Conservation (phyloP, 2,797 vertebrate genomes). For the Trichosurus vulpecula region DNA sequence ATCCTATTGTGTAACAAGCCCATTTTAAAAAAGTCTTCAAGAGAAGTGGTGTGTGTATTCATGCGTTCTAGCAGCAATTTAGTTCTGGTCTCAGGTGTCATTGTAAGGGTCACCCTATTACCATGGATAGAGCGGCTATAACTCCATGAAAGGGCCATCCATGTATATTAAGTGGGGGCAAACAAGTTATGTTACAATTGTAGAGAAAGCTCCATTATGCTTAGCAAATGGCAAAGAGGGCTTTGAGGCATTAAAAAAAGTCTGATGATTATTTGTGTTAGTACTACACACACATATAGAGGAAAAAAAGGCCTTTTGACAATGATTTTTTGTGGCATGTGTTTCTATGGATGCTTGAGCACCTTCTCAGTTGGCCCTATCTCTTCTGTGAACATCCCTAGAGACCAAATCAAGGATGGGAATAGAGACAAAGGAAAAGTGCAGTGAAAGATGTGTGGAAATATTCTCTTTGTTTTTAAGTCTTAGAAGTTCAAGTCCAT, state of each 20-base stretch:
- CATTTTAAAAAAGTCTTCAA: background rate
- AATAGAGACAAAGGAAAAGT: background rate
- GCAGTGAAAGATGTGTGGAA: background rate
- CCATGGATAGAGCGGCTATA: background rate
- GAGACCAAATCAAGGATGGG: background rate
- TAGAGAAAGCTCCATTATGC: constrained; percentile 54
- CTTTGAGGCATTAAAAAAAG: constrained; percentile 64
- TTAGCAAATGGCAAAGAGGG: constrained; percentile 59
- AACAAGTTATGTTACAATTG: background rate
- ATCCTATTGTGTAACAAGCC: background rate
- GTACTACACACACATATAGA: background rate
- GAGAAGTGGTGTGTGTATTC: background rate
- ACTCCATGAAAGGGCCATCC: background rate
- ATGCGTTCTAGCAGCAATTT: background rate
- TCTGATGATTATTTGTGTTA: constrained; percentile 51
- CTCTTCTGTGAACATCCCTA: background rate
- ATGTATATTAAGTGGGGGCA: background rate
- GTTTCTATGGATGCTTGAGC: constrained; percentile 2
- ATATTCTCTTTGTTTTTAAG: background rate
- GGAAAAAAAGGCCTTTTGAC: background rate
- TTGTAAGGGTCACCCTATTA: background rate
- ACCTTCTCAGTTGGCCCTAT: background rate
- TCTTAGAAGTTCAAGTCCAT: background rate
- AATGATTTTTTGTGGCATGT: background rate
- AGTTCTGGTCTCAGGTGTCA: background rate